phyloP scores from a whole-genome alignment of 2,888 invertebrate species.

The Eupithecia vulgata region DNA sequence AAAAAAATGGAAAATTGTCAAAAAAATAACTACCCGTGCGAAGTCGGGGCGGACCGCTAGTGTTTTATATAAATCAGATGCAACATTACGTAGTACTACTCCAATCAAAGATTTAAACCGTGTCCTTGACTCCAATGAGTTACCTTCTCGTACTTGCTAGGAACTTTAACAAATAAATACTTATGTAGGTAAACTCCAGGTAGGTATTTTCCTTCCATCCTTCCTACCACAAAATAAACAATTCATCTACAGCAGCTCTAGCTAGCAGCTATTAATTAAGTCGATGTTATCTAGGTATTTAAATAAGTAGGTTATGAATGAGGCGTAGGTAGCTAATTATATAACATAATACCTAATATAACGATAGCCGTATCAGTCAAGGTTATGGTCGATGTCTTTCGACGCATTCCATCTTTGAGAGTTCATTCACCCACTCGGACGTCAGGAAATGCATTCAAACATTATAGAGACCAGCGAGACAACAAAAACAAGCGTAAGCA shows the following conservation, averaged over 20 bases:
- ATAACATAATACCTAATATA: background rate
- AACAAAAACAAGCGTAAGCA: background rate
- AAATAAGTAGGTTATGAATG: background rate
- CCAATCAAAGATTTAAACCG: background rate
- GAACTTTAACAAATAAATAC: background rate
- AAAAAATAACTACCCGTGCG: too few relatives aligned
- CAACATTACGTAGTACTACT: background rate
- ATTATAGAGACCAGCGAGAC: background rate
- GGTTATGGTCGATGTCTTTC: constrained; percentile 2
- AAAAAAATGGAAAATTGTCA: too few relatives aligned
- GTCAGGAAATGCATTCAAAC: background rate
- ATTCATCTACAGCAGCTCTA: background rate
- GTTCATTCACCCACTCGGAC: background rate
- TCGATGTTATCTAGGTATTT: background rate
- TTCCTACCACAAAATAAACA: background rate
- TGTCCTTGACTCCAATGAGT: background rate
- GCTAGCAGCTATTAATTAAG: background rate
- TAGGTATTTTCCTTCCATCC: background rate
- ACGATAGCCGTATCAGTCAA: constrained; percentile 9
- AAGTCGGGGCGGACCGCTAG: too few relatives aligned
- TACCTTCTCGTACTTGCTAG: background rate
- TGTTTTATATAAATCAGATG: background rate
- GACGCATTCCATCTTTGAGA: background rate
- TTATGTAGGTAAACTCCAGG: background rate
- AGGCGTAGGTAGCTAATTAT: background rate